phyloP scores from a whole-genome alignment of 1,140 invertebrate genomes.

The Rhopalosiphum maidis region DNA sequence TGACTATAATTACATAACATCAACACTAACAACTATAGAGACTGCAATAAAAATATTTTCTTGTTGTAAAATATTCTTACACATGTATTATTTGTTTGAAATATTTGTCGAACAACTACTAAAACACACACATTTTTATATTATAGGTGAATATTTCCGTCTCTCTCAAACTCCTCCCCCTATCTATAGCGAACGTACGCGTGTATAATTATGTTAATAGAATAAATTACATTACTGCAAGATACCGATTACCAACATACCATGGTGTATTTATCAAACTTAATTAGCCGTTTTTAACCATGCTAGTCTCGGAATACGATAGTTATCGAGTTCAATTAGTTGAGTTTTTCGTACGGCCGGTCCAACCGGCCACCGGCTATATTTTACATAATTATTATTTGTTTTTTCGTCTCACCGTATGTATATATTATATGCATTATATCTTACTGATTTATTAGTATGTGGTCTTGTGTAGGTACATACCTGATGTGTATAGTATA shows the following conservation, averaged over 20 bases:
- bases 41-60: background rate
- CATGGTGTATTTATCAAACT: conserved; percentile 37
- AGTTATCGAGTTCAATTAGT: conserved; percentile 33
- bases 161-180: background rate
- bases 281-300: conserved; percentile 39
- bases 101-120: background rate
- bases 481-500: background rate
- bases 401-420: conserved; percentile 11
- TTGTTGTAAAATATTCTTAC: background rate
- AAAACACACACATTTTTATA: background rate
- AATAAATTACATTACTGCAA: conserved; percentile 29
- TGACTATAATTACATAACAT: background rate
- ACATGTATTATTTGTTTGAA: background rate
- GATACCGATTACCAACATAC: background rate
- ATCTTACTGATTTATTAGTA: conserved; percentile 13
- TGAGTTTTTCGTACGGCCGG: background rate
- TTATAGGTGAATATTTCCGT: background rate
- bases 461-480: background rate
- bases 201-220: conserved; percentile 15
- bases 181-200: background rate
- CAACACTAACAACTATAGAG: background rate
- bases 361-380: background rate
- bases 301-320: background rate
- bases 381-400: conserved; percentile 37
- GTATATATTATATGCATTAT: background rate